Percentiles rank a stretch among this genome's conserved stretches.
These are phyloP conservation scores for Taxidea taxus DNA, from an alignment of 2,113 vertebrate genomes.

Conservation along the genomic window DNA sequence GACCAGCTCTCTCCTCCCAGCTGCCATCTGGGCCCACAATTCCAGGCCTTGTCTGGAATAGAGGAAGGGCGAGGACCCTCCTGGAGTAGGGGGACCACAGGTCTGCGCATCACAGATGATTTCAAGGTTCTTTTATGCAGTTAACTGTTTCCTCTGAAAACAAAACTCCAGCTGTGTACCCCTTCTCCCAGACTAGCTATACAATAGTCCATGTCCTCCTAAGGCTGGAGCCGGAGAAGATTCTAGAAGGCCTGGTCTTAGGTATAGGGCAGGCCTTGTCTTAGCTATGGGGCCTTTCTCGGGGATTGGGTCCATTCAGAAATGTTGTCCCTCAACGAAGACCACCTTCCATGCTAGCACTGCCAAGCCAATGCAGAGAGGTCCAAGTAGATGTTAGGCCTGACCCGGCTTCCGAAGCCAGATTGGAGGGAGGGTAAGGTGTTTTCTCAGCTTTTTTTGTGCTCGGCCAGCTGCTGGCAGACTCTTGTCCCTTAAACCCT, in stretches of 20 bases:
- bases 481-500: rapidly evolving
- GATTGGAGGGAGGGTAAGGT: rapidly evolving
- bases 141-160: not conserved
- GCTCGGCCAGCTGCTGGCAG: not conserved
- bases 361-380: not conserved
- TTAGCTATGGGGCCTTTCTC: not conserved
- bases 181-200: not conserved
- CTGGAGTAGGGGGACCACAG: not conserved
- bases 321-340: not conserved
- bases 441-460: not conserved
- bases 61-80: not conserved
- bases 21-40: not conserved
- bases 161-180: not conserved
- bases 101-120: not conserved
- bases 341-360: no score
- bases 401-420: not conserved
- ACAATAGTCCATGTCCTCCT: not conserved
- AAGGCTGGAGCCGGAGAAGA: not conserved
- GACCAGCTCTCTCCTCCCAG: not conserved
- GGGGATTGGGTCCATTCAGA: not conserved
- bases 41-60: not conserved
- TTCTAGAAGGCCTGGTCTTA: slow-evolving; percentile 14
- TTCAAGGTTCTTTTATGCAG: not conserved
- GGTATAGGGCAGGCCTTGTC: not conserved
- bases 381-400: not conserved